Conservation (phyloP, 2,797 vertebrate genomes). For the Anniella stebbinsi region DNA sequence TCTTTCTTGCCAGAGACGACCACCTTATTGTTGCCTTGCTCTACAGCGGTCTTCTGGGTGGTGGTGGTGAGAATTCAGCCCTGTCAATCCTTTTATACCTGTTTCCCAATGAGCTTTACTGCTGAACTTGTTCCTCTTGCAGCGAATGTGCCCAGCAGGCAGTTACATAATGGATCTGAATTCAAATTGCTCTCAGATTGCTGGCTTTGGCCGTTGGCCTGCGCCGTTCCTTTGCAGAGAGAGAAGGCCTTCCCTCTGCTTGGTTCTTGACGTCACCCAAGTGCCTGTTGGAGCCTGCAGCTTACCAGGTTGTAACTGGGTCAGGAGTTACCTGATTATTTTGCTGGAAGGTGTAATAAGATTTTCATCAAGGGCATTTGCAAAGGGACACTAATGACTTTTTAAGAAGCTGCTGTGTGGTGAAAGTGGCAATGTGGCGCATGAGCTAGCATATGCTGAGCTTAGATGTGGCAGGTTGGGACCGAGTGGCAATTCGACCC, state of each 20-base stretch:
- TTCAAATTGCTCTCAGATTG: neutral
- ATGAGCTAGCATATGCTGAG: too few relatives aligned
- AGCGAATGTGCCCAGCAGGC: too few relatives aligned
- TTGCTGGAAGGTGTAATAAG: constrained; percentile 16
- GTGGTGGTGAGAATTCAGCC: neutral
- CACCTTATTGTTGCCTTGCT: neutral
- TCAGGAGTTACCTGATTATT: constrained; percentile 23
- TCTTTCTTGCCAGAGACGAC: neutral
- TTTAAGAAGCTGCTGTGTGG: neutral
- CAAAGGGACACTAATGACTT: neutral
- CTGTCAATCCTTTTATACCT: neutral
- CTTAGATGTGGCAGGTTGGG: neutral
- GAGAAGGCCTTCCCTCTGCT: neutral
- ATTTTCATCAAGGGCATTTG: neutral
- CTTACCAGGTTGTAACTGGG: neutral
- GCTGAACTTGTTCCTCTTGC: neutral
- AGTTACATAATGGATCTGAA: neutral
- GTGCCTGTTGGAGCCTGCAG: neutral
- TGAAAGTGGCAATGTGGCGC: neutral
- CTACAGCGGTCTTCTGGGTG: neutral
- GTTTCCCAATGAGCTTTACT: neutral
- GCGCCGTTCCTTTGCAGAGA: neutral
- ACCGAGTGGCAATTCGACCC: too few relatives aligned
- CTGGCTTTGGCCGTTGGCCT: rapidly evolving
- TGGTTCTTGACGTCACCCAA: neutral